phyloP scores from a whole-genome alignment of 2,113 vertebrate genomes.

The Rhagologus leucostigma region DNA sequence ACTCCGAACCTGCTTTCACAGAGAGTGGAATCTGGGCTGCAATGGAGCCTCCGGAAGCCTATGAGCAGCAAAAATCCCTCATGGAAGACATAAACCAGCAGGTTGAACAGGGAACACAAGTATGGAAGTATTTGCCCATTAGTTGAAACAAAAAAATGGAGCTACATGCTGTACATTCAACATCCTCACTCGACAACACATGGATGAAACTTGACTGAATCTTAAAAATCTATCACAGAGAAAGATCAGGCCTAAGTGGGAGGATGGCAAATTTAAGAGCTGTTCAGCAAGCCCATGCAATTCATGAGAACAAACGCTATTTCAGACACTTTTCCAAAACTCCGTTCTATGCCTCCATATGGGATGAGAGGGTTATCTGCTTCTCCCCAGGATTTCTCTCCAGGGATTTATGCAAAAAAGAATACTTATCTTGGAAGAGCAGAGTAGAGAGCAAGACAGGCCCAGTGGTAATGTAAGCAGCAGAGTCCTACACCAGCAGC shows the following conservation, averaged over 20 bases:
- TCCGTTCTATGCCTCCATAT: not conserved
- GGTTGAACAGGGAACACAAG: not conserved
- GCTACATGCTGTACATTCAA: not conserved
- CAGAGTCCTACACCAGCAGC: not conserved
- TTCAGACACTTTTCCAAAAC: not conserved
- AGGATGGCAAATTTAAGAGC: not conserved
- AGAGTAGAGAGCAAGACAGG: not conserved
- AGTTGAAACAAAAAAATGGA: not conserved
- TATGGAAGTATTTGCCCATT: not conserved
- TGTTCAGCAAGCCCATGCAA: not conserved
- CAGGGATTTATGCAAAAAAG: not conserved
- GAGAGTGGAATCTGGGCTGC: not conserved
- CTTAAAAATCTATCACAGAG: not conserved
- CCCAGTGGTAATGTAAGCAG: not conserved
- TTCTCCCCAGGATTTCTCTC: not conserved
- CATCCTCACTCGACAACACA: not conserved
- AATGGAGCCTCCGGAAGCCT: not conserved
- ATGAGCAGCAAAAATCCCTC: not conserved
- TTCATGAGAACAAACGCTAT: not conserved
- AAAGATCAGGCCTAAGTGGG: not conserved
- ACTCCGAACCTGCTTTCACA: not conserved
- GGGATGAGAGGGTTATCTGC: not conserved
- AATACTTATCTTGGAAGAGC: not conserved
- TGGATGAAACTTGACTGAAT: not conserved
- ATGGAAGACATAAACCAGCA: not conserved